Conservation (phyloP, 2,888 invertebrate genomes). For the Stenoptilia bipunctidactyla region DNA sequence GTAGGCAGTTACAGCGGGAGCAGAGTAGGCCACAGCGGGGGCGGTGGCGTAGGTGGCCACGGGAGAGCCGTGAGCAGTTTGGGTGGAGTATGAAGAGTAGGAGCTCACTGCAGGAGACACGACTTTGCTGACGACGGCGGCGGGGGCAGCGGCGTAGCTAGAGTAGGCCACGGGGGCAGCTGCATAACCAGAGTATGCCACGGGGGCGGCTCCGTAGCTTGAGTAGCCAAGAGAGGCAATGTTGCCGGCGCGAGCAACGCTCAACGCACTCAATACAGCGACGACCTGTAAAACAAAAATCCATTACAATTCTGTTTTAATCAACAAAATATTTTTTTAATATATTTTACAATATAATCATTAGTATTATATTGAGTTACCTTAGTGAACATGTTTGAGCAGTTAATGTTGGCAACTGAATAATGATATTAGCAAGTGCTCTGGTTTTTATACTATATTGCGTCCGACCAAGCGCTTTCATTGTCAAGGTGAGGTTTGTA, state of each 20-base stretch:
- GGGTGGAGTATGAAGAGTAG: constrained; percentile 32
- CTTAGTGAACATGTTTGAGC: constrained; percentile 1
- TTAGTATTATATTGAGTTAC: background rate
- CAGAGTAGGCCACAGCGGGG: constrained; percentile 22
- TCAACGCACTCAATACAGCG: constrained; percentile 58
- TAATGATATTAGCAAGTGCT: background rate
- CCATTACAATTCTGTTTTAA: too few species aligned
- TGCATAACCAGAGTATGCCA: constrained; percentile 32
- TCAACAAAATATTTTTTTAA: too few species aligned
- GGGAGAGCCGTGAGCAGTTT: constrained; percentile 24
- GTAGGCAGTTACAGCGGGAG: constrained; percentile 32
- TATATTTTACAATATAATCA: constrained; percentile 5
- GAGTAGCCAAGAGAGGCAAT: constrained; percentile 34
- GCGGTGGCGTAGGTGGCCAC: constrained; percentile 26
- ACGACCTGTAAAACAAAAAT: constrained; percentile 7
- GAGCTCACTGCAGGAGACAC: constrained; percentile 42
- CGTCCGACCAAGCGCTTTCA: background rate
- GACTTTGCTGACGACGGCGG: constrained; percentile 29
- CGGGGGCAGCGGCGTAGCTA: constrained; percentile 29
- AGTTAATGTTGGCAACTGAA: constrained; percentile 1
- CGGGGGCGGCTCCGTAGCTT: constrained; percentile 17
- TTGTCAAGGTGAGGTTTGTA: constrained; percentile 1
- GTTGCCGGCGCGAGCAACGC: constrained; percentile 63
- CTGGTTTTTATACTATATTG: constrained; percentile 1
- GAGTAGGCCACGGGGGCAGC: constrained; percentile 63